These are phyloP conservation scores for Coturnix japonica DNA, from an alignment of 2,113 vertebrate genomes.

Conservation along the genomic window DNA sequence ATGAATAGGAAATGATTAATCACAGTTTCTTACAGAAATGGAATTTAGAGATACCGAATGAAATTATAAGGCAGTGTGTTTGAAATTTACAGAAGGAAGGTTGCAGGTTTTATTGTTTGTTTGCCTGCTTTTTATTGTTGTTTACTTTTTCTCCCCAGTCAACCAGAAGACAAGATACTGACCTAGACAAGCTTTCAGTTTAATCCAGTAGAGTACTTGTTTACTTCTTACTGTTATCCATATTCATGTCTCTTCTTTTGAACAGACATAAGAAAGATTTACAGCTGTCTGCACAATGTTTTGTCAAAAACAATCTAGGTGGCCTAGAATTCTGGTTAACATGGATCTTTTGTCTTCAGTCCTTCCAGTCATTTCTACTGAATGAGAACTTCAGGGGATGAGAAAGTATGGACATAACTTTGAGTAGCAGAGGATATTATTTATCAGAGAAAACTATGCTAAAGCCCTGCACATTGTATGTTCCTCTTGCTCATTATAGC, in stretches of 20 bases:
- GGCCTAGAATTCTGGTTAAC: neutral
- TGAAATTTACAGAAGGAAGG: neutral
- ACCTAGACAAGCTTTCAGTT: neutral
- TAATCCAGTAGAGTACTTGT: neutral
- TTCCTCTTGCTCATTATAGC: neutral
- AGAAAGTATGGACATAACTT: neutral
- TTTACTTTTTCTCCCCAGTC: neutral
- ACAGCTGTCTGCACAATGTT: neutral
- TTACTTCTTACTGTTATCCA: neutral
- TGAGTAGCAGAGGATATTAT: neutral
- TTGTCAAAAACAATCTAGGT: neutral
- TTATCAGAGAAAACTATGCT: too few relatives aligned
- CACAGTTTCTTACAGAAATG: neutral
- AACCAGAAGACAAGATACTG: neutral
- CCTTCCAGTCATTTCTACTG: neutral
- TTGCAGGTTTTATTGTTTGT: neutral
- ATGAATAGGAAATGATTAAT: neutral
- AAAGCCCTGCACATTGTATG: neutral
- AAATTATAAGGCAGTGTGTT: neutral
- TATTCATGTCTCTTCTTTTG: neutral
- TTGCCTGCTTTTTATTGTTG: neutral
- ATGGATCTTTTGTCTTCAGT: neutral
- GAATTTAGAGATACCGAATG: neutral
- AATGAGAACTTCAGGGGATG: neutral
- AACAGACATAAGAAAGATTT: neutral